Evolutionary conservation across 2,797 vertebrate genomes (phyloP).

Genomic region (Mormyrus hasselquistii): DNA sequence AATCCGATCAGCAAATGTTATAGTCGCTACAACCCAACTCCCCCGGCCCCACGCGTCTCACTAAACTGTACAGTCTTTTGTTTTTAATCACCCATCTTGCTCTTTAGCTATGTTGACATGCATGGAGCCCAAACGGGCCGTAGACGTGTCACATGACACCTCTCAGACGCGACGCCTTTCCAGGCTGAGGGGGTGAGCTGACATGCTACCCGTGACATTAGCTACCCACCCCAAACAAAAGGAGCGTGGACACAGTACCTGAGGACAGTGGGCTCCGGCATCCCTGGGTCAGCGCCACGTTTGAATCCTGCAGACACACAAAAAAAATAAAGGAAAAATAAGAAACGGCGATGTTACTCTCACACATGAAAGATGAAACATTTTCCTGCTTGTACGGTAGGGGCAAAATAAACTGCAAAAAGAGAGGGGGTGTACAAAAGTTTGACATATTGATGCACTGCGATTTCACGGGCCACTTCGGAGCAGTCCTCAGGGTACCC

Average conservation of each 20-base stretch:
- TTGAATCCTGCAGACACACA: slow-evolving; percentile 73
- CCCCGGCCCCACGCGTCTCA: too few relatives aligned
- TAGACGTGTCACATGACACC: not conserved
- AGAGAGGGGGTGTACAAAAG: not conserved
- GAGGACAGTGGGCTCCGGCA: slow-evolving; percentile 80
- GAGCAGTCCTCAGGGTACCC: not conserved
- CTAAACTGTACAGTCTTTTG: too few relatives aligned
- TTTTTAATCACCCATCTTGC: too few relatives aligned
- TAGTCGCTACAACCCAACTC: too few relatives aligned
- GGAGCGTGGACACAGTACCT: not conserved
- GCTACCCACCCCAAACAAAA: not conserved
- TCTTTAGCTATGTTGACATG: too few relatives aligned
- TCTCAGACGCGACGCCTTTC: not conserved
- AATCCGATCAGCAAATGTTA: too few relatives aligned
- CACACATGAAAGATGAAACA: not conserved
- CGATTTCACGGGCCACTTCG: not conserved
- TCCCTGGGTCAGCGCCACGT: slow-evolving; percentile 86
- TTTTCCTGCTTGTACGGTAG: not conserved
- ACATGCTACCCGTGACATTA: not conserved
- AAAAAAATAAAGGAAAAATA: not conserved
- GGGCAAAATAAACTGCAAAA: not conserved
- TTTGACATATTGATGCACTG: not conserved
- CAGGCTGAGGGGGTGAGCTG: not conserved
- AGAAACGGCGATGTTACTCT: not conserved
- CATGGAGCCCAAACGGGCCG: too few relatives aligned